Conservation (phyloP, 2,888 invertebrate genomes). For the Priocnemis perturbator region DNA sequence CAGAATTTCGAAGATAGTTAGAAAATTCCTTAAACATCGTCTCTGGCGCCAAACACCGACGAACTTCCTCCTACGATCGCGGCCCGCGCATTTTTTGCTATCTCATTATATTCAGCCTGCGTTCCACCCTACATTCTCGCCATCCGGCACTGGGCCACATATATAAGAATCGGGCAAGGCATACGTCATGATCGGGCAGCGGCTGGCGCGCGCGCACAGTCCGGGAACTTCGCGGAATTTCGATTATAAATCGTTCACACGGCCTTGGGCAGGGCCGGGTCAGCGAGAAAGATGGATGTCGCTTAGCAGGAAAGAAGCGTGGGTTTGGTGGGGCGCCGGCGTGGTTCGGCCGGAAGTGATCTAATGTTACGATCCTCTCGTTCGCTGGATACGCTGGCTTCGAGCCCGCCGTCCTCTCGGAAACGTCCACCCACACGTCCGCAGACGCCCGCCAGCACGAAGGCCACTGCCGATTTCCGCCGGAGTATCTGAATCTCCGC, state of each 20-base stretch:
- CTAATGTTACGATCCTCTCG: slow-evolving; percentile 55
- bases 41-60: no score
- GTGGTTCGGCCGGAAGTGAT: slow-evolving; percentile 56
- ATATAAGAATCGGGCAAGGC: no score
- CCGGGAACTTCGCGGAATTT: slow-evolving; percentile 34
- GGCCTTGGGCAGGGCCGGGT: slow-evolving; percentile 39
- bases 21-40: no score
- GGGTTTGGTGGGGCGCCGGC: slow-evolving; percentile 19
- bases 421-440: slow-evolving; percentile 41
- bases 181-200: neutral
- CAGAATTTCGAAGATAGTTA: no score
- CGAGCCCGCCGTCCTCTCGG: slow-evolving; percentile 48
- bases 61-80: no score
- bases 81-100: no score
- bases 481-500: no score
- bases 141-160: no score
- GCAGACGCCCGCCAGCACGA: slow-evolving; percentile 18
- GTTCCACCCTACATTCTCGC: no score
- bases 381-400: slow-evolving; percentile 48
- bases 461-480: slow-evolving; percentile 27
- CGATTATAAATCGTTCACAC: slow-evolving; percentile 45
- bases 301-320: slow-evolving; percentile 27
- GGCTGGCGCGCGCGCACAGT: neutral
- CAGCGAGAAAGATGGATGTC: slow-evolving; percentile 51
- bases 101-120: no score